Evolutionary conservation across 1,140 invertebrate species (phyloP).

Genomic region (Dinoponera quadriceps): DNA sequence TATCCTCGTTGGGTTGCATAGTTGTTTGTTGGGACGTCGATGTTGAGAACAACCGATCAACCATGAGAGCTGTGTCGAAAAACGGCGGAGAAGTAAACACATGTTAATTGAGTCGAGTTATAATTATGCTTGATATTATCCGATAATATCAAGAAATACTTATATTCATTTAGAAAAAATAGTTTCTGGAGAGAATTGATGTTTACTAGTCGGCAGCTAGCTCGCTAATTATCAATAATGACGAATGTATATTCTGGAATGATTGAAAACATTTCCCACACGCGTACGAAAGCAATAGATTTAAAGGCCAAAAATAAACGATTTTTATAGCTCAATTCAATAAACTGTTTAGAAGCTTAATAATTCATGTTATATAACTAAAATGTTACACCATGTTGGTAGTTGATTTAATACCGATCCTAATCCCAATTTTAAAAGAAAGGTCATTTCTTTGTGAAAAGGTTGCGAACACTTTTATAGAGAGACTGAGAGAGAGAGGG

Average conservation of each 20-base stretch:
- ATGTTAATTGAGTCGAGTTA: background rate
- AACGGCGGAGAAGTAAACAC: conserved; percentile 77
- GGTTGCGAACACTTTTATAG: background rate
- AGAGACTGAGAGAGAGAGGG: too few relatives aligned
- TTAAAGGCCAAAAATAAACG: too few relatives aligned
- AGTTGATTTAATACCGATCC: background rate
- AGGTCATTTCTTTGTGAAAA: background rate
- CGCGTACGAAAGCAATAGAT: too few relatives aligned
- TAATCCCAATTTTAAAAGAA: background rate
- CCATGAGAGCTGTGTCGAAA: conserved; percentile 75
- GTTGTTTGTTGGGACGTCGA: conserved; percentile 81
- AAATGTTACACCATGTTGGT: background rate
- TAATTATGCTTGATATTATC: too few relatives aligned
- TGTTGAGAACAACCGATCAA: conserved; percentile 71
- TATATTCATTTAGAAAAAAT: too few relatives aligned
- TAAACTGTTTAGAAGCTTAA: background rate
- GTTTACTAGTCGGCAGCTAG: too few relatives aligned
- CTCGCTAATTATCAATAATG: too few relatives aligned
- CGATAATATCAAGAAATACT: too few relatives aligned
- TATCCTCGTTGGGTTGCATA: conserved; percentile 78
- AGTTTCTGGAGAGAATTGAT: too few relatives aligned
- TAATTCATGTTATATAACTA: background rate
- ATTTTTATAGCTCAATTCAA: background rate
- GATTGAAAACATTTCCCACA: too few relatives aligned
- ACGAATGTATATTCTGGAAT: too few relatives aligned